A percentile compares a stretch with the other conserved stretches of the same genome.
Evolutionary conservation across 2,888 invertebrate species (phyloP).

Genomic region (Dryomyza anilis): DNA sequence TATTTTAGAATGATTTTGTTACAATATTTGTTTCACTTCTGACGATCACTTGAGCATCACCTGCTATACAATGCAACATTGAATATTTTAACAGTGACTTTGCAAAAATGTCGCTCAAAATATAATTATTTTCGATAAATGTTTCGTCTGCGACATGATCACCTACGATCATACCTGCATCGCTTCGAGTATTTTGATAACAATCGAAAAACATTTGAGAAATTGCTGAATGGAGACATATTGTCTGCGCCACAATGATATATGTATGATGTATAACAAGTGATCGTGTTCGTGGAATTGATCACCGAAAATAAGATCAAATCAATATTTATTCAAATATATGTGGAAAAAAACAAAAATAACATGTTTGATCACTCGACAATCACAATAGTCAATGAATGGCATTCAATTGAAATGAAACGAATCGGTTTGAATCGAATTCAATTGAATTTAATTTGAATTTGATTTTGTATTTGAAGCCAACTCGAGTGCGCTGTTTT

Average conservation of each 20-base stretch:
- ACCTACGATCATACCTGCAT: background rate
- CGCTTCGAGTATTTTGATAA: background rate
- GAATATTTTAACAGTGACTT: background rate
- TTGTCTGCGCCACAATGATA: conserved; percentile 3
- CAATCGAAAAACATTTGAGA: too few species aligned
- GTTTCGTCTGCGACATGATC: background rate
- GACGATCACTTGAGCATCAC: background rate
- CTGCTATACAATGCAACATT: background rate
- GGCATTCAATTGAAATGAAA: background rate
- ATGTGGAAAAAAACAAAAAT: background rate
- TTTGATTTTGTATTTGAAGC: too few species aligned
- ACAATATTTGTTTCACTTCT: background rate
- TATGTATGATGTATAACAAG: background rate
- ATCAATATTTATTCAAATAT: background rate
- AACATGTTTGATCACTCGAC: background rate
- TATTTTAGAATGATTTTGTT: conserved; percentile 1
- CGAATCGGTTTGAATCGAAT: too few species aligned
- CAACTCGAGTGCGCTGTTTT: too few species aligned
- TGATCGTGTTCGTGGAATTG: background rate
- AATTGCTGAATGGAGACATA: conserved; percentile 5
- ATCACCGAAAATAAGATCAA: conserved; percentile 5
- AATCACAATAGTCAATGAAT: background rate
- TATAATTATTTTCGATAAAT: background rate
- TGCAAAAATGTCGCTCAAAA: background rate
- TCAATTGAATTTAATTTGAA: too few species aligned